Evolutionary conservation across 2,888 invertebrate species (phyloP).

Genomic region (Tachystola acroxantha): DNA sequence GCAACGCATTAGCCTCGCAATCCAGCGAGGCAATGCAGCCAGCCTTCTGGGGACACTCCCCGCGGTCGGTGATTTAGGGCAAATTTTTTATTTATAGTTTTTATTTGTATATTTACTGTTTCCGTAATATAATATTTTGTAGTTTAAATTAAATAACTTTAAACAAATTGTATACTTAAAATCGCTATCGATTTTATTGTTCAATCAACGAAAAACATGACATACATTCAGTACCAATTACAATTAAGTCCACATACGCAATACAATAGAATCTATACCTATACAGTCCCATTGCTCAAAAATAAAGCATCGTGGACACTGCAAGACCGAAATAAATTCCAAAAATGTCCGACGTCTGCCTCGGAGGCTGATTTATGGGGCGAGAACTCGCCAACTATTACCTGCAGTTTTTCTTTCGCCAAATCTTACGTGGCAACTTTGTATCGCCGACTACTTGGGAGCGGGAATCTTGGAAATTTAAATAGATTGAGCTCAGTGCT

Average conservation of each 20-base stretch:
- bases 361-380: slow-evolving; percentile 65
- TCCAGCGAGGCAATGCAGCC: too few species aligned
- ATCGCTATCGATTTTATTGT: too few species aligned
- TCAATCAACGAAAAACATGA: too few species aligned
- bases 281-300: slow-evolving; percentile 16
- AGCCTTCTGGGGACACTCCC: too few species aligned
- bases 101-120: too few species aligned
- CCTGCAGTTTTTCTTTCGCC: slow-evolving; percentile 57
- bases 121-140: too few species aligned
- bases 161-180: too few species aligned
- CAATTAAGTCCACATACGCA: slow-evolving; percentile 17
- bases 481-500: not conserved
- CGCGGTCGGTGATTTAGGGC: too few species aligned
- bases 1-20: too few species aligned
- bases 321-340: slow-evolving; percentile 63
- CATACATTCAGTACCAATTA: too few species aligned
- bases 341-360: slow-evolving; percentile 50
- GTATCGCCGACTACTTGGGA: slow-evolving; percentile 29
- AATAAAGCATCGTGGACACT: slow-evolving; percentile 21
- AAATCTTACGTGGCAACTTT: slow-evolving; percentile 48
- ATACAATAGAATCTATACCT: not conserved
- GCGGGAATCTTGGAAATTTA: not conserved
- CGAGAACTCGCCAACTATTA: slow-evolving; percentile 61
- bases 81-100: too few species aligned
- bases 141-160: too few species aligned